These are phyloP conservation scores for Lordiphosa mommai DNA, from an alignment of 1,140 invertebrate genomes.

Conservation along the genomic window DNA sequence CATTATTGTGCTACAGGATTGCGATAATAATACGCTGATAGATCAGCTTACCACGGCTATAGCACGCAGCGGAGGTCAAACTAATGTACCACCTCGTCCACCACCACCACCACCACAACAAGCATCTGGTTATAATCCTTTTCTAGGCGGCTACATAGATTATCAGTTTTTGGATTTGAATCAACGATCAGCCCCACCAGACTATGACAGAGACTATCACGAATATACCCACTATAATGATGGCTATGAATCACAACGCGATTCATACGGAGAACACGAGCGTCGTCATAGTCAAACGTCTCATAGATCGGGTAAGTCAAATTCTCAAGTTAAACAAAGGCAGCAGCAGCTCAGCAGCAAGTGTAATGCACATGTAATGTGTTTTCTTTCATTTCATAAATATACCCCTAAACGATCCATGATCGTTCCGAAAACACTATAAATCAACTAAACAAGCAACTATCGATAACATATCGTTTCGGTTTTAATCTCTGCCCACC, in stretches of 20 bases:
- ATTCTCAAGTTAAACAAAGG: no score
- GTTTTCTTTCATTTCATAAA: no score
- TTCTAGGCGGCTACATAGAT: neutral
- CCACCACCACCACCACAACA: neutral
- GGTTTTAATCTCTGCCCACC: no score
- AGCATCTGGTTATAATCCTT: neutral
- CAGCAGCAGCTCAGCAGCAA: no score
- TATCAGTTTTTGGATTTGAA: conserved; percentile 1
- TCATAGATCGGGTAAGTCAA: no score
- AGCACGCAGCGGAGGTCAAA: neutral
- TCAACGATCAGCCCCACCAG: neutral
- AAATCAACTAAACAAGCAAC: no score
- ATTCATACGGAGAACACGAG: no score
- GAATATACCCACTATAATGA: neutral
- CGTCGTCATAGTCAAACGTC: no score
- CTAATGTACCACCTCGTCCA: neutral
- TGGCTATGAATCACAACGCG: neutral
- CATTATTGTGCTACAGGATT: conserved; percentile 52
- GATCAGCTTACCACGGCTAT: conserved; percentile 36
- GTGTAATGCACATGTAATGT: no score
- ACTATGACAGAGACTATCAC: neutral
- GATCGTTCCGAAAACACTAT: no score
- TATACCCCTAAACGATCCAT: no score
- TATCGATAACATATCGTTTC: no score
- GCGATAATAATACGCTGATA: conserved; percentile 24